Conservation (phyloP, 64 coral and sea anemone species). For the Trachythela sp. region DNA sequence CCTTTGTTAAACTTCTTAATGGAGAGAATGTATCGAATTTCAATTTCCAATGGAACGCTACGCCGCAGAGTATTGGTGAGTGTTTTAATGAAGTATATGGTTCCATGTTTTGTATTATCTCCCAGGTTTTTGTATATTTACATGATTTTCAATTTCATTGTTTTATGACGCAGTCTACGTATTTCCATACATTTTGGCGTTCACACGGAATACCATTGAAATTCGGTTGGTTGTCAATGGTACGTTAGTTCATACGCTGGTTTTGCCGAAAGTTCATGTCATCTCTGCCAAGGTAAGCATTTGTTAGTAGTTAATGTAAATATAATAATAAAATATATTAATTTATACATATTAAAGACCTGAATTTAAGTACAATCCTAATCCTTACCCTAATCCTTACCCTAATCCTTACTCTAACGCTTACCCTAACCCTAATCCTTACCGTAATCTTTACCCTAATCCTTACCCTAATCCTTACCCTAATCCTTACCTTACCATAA, state of each 20-base stretch:
- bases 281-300: constrained; percentile 85
- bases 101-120: neutral
- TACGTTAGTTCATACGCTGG: constrained; percentile 82
- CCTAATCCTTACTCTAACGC: too few species aligned
- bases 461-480: too few species aligned
- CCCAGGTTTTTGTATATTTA: neutral
- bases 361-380: too few species aligned
- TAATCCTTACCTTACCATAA: too few species aligned
- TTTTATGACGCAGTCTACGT: constrained; percentile 63
- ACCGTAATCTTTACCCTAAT: too few species aligned
- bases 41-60: constrained; percentile 84
- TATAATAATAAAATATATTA: too few species aligned
- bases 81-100: neutral
- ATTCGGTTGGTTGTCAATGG: constrained; percentile 97
- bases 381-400: too few species aligned
- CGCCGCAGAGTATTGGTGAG: constrained; percentile 75
- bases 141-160: neutral
- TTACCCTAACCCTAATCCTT: too few species aligned
- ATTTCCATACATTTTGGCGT: constrained; percentile 91
- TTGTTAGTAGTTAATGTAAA: too few species aligned
- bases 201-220: constrained; percentile 83
- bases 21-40: constrained; percentile 87
- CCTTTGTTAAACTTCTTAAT: constrained; percentile 76
- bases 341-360: too few species aligned
- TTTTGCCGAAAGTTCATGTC: constrained; percentile 66